Base-by-base conservation (phyloP, 2,797 vertebrate genomes). In the Phyllotis vaccarum region DNA sequence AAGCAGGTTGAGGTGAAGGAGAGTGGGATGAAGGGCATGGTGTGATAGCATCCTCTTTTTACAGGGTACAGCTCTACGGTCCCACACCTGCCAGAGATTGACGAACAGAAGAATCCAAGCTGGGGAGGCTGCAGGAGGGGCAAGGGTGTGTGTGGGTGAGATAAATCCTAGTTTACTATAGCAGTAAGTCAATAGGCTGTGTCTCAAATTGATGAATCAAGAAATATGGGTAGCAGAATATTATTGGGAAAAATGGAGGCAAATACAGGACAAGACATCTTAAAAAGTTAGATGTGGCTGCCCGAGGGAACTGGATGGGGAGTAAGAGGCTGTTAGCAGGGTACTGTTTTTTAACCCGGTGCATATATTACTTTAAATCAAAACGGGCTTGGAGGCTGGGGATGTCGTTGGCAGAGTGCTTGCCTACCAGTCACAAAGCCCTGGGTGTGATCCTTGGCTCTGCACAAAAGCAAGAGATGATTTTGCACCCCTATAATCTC, bases 161-260 rank as follows among this genome's bases (percentile, higher is more conserved):
- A 93, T 91, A 90, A 72, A 97, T 95, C 90, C 95, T 96, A 60
- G 49, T 96, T 90, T 90, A 17, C 52, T 56, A 49, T 16, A 89
- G 93, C 82, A 90, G 90, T 66, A 91, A 95, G 96, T 96, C 97
- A 92, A 94, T 97, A 96, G 92, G 92, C 95, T 78, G 90, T 92
- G 94, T 93, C 92, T 95, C 87, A 96, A 98, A 97, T 43, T 68
- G 96, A 98, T 95, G 96, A 94, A 94, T 96, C 92, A 91, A 96
- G 95, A 96, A 96, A 96, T 97, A 95, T 90, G 88, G 22, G 70
- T 74, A 93, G 97, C 95, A 89, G 76, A 66, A 76, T 96, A 94
- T 94, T 94, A 97, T 97, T 93, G 94, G 94, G 92, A 97, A 96
- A 97, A 93, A 96, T 94, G 95, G 56, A 90, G 86, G 87, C 91